Evolutionary conservation across 2,888 invertebrate species (phyloP).

Genomic region (Idaea biselata): DNA sequence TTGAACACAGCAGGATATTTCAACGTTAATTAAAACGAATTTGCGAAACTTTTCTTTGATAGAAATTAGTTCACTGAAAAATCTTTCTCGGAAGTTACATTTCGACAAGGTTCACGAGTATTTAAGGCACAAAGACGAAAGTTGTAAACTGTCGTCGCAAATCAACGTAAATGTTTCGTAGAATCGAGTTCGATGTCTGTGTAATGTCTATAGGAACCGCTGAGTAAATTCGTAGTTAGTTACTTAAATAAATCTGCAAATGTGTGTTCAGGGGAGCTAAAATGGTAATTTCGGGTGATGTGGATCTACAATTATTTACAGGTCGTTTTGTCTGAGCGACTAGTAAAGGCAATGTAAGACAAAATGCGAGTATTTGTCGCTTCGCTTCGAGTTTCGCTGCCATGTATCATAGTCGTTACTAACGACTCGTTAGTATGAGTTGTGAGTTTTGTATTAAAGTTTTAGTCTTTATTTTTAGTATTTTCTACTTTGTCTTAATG

Average conservation of each 20-base stretch:
- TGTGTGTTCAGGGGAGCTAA: background rate
- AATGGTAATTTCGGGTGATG: too few relatives aligned
- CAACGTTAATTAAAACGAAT: background rate
- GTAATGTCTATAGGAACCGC: conserved; percentile 35
- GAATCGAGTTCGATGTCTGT: conserved; percentile 39
- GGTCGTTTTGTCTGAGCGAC: too few relatives aligned
- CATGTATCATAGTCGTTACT: too few relatives aligned
- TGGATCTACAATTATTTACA: too few relatives aligned
- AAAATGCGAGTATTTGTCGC: too few relatives aligned
- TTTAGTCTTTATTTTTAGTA: too few relatives aligned
- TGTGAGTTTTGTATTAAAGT: too few relatives aligned
- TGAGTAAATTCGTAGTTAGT: background rate
- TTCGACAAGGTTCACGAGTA: background rate
- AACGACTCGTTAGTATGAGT: too few relatives aligned
- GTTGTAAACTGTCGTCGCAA: conserved; percentile 35
- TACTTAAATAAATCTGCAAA: background rate
- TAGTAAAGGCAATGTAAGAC: too few relatives aligned
- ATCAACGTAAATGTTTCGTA: conserved; percentile 41
- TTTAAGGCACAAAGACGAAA: background rate
- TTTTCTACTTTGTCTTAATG: too few relatives aligned
- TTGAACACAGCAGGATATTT: background rate
- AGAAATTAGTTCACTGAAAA: background rate
- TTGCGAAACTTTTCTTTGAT: background rate
- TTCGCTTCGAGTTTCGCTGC: too few relatives aligned
- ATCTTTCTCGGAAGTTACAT: background rate